These are phyloP conservation scores for Neoaliturus tenellus DNA, from an alignment of 2,888 invertebrate genomes.

Conservation along the genomic window DNA sequence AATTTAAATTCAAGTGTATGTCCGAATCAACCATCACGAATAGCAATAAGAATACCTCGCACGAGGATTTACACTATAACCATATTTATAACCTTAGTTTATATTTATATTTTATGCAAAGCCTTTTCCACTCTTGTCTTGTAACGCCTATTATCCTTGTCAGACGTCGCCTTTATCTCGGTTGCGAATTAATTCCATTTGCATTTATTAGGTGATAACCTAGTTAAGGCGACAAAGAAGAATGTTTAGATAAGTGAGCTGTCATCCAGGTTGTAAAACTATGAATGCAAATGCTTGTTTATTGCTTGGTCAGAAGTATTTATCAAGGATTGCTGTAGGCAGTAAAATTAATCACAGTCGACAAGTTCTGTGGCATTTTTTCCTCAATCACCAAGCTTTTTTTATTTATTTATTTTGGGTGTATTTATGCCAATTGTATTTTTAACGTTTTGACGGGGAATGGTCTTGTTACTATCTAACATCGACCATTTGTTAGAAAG, in stretches of 20 bases:
- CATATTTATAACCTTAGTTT: neutral
- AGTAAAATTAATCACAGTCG: too few relatives aligned
- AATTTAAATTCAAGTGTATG: neutral
- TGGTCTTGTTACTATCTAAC: too few relatives aligned
- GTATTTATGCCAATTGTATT: too few relatives aligned
- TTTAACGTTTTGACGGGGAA: too few relatives aligned
- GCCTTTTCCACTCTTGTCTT: neutral
- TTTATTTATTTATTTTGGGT: too few relatives aligned
- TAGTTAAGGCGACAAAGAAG: conserved; percentile 38
- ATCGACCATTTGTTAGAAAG: too few relatives aligned
- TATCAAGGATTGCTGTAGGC: too few relatives aligned
- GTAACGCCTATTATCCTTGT: neutral
- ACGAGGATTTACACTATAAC: neutral
- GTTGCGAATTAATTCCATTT: conserved; percentile 3
- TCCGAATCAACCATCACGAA: neutral
- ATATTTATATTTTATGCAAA: conserved; percentile 25
- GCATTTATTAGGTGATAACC: conserved; percentile 36
- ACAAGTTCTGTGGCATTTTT: too few relatives aligned
- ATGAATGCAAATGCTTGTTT: neutral
- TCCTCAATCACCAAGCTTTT: too few relatives aligned
- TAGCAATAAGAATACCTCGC: neutral
- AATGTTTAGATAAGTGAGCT: neutral
- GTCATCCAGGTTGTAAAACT: neutral
- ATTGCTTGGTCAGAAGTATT: too few relatives aligned
- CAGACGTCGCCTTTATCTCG: neutral